Percentiles rank a stretch among this genome's conserved stretches.
Conservation (phyloP, 2,797 vertebrate species). For the Chaenodraco wilsoni region DNA sequence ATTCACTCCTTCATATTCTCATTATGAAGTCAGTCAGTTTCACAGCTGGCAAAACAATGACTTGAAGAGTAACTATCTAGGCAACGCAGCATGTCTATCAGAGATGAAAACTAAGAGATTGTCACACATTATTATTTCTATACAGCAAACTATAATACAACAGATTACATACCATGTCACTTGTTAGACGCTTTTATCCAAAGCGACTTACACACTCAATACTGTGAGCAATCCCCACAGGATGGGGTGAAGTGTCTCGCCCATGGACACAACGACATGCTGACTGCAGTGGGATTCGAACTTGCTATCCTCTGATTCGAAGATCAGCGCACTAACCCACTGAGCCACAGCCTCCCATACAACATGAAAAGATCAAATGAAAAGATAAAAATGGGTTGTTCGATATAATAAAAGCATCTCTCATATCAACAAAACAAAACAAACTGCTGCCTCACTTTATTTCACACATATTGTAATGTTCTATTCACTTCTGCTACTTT, state of each 20-base stretch:
- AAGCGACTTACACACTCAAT: too few relatives aligned
- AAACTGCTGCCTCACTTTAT: not conserved
- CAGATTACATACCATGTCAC: too few relatives aligned
- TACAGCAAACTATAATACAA: not conserved
- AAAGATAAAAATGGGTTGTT: not conserved
- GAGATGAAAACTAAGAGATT: not conserved
- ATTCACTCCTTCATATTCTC: conserved; percentile 9
- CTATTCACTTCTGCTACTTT: not conserved
- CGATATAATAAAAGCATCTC: not conserved
- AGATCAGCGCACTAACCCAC: too few relatives aligned
- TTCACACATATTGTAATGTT: not conserved
- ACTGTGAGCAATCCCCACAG: too few relatives aligned
- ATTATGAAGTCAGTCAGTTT: conserved; percentile 1
- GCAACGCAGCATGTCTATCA: not conserved
- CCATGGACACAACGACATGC: too few relatives aligned
- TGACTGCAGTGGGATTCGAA: too few relatives aligned
- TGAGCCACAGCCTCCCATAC: too few relatives aligned
- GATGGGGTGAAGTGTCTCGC: too few relatives aligned
- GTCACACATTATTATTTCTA: too few relatives aligned
- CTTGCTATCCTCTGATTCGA: too few relatives aligned
- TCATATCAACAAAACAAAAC: not conserved
- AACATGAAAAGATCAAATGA: too few relatives aligned
- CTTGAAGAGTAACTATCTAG: not conserved
- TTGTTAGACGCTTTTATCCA: too few relatives aligned
- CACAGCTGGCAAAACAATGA: conserved; percentile 5